Evolutionary conservation across 2,113 vertebrate genomes (phyloP), one percentile per base, ranked within the genome.

Genomic region (Calyptomena viridis): DNA sequence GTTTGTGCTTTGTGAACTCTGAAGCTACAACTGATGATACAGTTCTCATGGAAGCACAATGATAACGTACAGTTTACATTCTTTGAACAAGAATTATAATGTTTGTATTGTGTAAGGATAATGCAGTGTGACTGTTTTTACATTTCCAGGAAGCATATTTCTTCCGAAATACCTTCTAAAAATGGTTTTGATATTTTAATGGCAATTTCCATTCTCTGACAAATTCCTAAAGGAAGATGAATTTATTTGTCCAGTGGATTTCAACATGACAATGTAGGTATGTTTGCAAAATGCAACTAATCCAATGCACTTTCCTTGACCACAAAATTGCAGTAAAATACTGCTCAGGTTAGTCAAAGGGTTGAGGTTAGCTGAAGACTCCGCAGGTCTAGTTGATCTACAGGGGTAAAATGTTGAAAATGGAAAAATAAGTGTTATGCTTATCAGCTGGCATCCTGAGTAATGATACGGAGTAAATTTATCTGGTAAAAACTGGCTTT

Each of bases 321-420:
- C 19, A 64, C 40, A 87, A 42, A 74, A 60, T 56, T 7, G 1
- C 35, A 30, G 25, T 80, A 33, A 76, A 67, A 75, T 77, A 24
- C 10, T 50, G 15, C 11, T 46, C 2, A n/a, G 12, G 5, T 49
- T 81, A 59, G 9, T 76, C 33, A 78, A 19, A 35, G 49, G 9
- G 50, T 28, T 0, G 0, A 40, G 21, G 7, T 6, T 59, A 59
- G 28, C 14, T 68, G 33, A 63, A 44, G 20, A 8, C 18, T 42
- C 12, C 39, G 27, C 7, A 30, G 9, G 2, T 47, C 30, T 69
- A 5, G 1, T n/a, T 64, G 33, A 25, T 81, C 5, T 50, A 33
- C 21, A 53, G 37, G 62, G 8, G 18, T 27, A 75, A 50, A 62
- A 66, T 42, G 13, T 67, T 85, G 31, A 22, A 81, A 44, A 52